Evolutionary conservation across 2,888 invertebrate genomes (phyloP), one percentile per base, ranked within the genome.

Genomic region (Parasteatoda lunata): DNA sequence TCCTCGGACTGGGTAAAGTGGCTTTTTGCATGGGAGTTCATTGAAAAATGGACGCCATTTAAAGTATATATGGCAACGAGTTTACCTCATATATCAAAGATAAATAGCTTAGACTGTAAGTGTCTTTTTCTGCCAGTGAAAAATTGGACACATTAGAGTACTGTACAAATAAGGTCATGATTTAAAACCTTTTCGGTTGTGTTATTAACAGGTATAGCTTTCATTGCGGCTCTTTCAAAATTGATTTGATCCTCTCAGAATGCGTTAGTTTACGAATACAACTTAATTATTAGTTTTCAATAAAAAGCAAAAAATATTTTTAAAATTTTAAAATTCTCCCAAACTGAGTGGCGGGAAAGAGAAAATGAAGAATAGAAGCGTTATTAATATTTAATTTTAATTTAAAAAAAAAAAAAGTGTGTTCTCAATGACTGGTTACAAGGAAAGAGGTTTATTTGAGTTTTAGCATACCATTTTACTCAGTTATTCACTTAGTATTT

Each of bases 1-100:
- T 73, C 64, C 30, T 49, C 59, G 59, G 51, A 13, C 45, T 4
- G 15, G 82, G 69, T 70, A 70, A 76, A 82, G 82, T 82, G 76
- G 51, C 76, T 82, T 82, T 82, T 76, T 82, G 82, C 76, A 82
- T 76, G 54, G 72, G 45, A 76, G 76, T 70, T 70, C 54, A 70
- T 82, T 82, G 82, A 82, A 82, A 82, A 82, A 82, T 82, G 82
- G 69, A 51, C 76, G 64, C 64, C 82, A 76, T 82, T 82, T 76
- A 65, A 70, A 8, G 59, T 3, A 70, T 69, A 70, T 76, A 49
- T 69, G 76, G n/a, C 75, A 45, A 68, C 54, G n/a, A 64, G 49
- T 54, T 70, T 65, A 54, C 59, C 59, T n/a, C 82, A 70, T 82
- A 76, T 68, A 82, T 82, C 82, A 82, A 48, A 11, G 82, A 76